A percentile compares a stretch with the other conserved stretches of the same genome.
phyloP scores from a whole-genome alignment of 2,888 invertebrate genomes.

The Calameuta pallipes region DNA sequence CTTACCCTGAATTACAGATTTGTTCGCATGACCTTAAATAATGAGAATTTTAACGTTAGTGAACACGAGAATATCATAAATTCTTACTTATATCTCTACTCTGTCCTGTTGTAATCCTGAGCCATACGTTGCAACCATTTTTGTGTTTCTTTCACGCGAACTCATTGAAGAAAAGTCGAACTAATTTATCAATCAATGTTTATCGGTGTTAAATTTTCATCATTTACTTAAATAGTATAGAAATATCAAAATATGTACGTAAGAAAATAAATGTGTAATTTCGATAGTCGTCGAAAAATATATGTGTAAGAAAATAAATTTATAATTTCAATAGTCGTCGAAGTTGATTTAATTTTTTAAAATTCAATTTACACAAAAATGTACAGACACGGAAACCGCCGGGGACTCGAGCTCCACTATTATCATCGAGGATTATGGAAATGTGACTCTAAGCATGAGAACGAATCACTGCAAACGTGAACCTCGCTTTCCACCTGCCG shows the following conservation, averaged over 20 bases:
- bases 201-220: neutral
- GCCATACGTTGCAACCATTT: too few species aligned
- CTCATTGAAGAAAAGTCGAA: too few species aligned
- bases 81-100: neutral
- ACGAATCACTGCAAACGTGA: neutral
- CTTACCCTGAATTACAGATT: neutral
- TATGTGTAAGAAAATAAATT: neutral
- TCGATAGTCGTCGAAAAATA: neutral
- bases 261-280: neutral
- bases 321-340: neutral
- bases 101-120: neutral
- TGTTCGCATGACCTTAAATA: neutral
- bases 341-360: neutral
- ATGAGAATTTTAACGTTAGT: neutral
- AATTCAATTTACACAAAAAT: neutral
- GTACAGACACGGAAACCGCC: neutral
- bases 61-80: neutral
- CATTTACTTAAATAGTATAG: neutral
- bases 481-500: slow-evolving; percentile 4
- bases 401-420: neutral
- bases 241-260: neutral
- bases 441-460: slow-evolving; percentile 6
- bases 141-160: too few species aligned
- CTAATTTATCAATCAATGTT: neutral
- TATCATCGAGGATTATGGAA: slow-evolving; percentile 1